phyloP scores from a whole-genome alignment of 2,797 vertebrate species.

The Sebastes ruberrimus region DNA sequence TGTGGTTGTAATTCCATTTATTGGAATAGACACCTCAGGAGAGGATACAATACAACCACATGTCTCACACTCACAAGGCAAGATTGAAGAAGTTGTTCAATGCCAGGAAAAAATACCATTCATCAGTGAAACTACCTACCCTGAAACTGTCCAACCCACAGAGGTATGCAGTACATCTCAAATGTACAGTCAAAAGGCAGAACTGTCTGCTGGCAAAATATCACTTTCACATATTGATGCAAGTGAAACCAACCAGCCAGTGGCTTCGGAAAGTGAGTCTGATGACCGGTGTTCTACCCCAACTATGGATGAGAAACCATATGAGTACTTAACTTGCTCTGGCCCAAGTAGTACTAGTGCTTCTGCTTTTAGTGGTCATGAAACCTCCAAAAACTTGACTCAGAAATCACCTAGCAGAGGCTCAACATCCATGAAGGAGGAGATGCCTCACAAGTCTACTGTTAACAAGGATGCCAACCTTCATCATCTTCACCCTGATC shows the following conservation, averaged over 20 bases:
- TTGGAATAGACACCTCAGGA: slow-evolving; percentile 20
- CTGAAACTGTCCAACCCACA: not conserved
- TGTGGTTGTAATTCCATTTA: slow-evolving; percentile 35
- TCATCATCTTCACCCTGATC: slow-evolving; percentile 20
- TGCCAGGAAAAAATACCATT: slow-evolving; percentile 15
- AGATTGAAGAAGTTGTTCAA: slow-evolving; percentile 21
- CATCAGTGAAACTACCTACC: not conserved
- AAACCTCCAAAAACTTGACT: slow-evolving; percentile 6
- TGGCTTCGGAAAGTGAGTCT: slow-evolving; percentile 1
- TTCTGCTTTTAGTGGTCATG: not conserved
- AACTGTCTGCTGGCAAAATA: slow-evolving; percentile 1
- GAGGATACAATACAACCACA: slow-evolving; percentile 1
- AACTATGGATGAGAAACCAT: slow-evolving; percentile 74
- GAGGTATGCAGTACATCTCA: not conserved
- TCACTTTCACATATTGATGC: slow-evolving; percentile 7
- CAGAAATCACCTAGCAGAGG: not conserved
- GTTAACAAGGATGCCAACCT: not conserved
- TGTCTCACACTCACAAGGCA: not conserved
- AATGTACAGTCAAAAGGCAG: not conserved
- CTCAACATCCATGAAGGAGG: slow-evolving; percentile 14
- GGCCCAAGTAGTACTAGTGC: not conserved
- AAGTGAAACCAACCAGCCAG: slow-evolving; percentile 14
- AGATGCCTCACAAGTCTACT: slow-evolving; percentile 2
- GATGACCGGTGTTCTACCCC: slow-evolving; percentile 71
- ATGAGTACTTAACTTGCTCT: slow-evolving; percentile 2